Base-by-base conservation (phyloP, 2,113 vertebrate species). In the Halichoeres trimaculatus region DNA sequence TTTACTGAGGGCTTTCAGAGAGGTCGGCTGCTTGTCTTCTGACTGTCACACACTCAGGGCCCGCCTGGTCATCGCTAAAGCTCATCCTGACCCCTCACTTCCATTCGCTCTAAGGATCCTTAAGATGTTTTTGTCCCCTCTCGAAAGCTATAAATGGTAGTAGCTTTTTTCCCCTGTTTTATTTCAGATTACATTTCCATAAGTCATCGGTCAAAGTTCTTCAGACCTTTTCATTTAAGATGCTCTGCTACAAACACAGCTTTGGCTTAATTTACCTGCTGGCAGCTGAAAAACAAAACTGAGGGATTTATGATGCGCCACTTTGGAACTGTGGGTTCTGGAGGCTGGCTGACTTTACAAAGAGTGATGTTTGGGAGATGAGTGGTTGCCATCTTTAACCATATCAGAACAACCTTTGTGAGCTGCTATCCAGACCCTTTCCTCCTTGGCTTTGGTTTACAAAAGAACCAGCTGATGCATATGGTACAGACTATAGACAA, bases 1-100 rank as follows among this genome's bases (percentile, higher is more conserved):
- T 86, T 81, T 89, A 89, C 74, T 45, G 70, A 74, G 64, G 73
- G 71, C 81, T 76, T 80, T 76, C 73, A 63, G 71, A 69, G 75
- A 60, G 73, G 72, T 64, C 36, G 22, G 50, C 63, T 70, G 69
- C 74, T 76, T 61, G 81, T 88, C 81, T 77, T 79, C 79, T 64
- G 66, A 66, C 75, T 76, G 76, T 77, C 85, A 84, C 73, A 80
- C 58, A 66, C 78, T 64, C 54, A 43, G 55, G 43, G 40, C 45
- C 16, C 62, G 67, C 41, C 24, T 17, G 52, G 52, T 78, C 76
- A 67, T 66, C 20, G 30, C 48, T 58, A 41, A 74, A 72, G 66
- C 58, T 66, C 26, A 51, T 57, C 56, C 48, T 48, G 54, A 77
- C 70, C 55, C 66, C 47, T 69, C 17, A 14, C 14, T 45, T 17